phyloP scores from a whole-genome alignment of 2,888 invertebrate species.

The Caenorhabditis becei region DNA sequence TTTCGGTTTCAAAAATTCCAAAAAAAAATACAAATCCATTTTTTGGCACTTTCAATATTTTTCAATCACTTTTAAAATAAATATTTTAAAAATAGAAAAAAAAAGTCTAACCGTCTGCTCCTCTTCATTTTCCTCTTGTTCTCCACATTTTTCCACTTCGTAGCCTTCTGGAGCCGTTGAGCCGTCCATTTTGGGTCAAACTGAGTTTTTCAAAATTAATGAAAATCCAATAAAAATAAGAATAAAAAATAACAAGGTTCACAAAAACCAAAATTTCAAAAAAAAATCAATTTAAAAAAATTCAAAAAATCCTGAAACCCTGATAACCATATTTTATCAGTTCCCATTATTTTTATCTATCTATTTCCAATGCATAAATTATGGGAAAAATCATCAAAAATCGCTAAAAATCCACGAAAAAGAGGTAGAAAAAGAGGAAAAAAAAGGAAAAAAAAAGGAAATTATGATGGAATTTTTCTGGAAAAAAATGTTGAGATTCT shows the following conservation, averaged over 20 bases:
- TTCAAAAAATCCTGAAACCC: background rate
- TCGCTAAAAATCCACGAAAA: background rate
- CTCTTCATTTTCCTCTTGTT: conserved; percentile 54
- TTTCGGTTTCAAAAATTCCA: too few relatives aligned
- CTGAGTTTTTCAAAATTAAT: background rate
- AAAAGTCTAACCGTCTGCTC: conserved; percentile 25
- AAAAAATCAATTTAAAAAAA: conserved; percentile 10
- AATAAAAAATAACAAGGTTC: background rate
- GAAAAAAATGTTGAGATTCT: conserved; percentile 1
- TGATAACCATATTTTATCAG: too few relatives aligned
- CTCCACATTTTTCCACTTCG: conserved; percentile 62
- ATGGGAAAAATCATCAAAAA: background rate
- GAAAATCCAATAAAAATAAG: background rate
- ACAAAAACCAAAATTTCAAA: conserved; percentile 6
- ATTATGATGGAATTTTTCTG: background rate
- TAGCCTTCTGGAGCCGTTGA: conserved; percentile 62
- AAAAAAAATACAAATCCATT: too few relatives aligned
- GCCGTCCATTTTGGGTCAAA: conserved; percentile 33
- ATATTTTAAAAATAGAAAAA: background rate
- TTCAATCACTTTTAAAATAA: too few relatives aligned
- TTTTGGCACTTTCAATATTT: too few relatives aligned
- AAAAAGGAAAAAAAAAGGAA: background rate
- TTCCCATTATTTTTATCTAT: too few relatives aligned
- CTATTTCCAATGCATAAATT: background rate
- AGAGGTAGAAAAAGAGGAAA: background rate